Evolutionary conservation across 2,888 invertebrate genomes (phyloP), one percentile per base, ranked within the genome.

Genomic region (Epinotia bilunana): DNA sequence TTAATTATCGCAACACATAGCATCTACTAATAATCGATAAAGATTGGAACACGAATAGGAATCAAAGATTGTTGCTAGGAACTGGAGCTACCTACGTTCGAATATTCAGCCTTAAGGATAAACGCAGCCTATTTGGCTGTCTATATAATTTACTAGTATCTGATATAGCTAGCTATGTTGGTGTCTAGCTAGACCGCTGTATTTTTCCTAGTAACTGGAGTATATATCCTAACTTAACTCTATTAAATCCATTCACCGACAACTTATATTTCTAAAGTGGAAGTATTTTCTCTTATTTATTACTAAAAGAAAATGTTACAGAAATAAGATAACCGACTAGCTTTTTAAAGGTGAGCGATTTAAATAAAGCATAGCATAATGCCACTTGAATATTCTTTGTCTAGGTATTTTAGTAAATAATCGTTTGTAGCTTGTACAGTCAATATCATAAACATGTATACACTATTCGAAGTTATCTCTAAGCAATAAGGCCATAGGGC

Each of bases 61-160:
- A 73, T 68, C 28, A 9, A 68, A 76, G 77, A 79, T 79, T 74
- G 69, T 69, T 67, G 64, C 60, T 80, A 80, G 81, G 80, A 82
- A 82, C 81, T 84, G 78, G 72, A 75, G 79, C 80, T 77, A 73
- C 65, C 77, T 82, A 80, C 67, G n/a, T 46, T 57, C 43, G 23
- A 64, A 28, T 64, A 39, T 39, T 16, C 7, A 9, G 5, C 20
- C 63, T 13, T 46, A 63, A 20, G 43, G 46, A 46, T 46, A 63
- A 46, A 63, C 20, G 20, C 12, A n/a, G 9, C n/a, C 39, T 9
- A 28, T 39, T 39, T 39, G 9, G 39, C 39, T 9, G 7, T 33
- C 33, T 33, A 33, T 39, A 9, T 9, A 39, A 39, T 39, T 9
- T 39, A 39, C 9, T 39, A 39, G 39, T 33, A 6, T 9, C 39